These are phyloP conservation scores for Folsomia candida DNA, from an alignment of 2,888 invertebrate species.

Conservation along the genomic window DNA sequence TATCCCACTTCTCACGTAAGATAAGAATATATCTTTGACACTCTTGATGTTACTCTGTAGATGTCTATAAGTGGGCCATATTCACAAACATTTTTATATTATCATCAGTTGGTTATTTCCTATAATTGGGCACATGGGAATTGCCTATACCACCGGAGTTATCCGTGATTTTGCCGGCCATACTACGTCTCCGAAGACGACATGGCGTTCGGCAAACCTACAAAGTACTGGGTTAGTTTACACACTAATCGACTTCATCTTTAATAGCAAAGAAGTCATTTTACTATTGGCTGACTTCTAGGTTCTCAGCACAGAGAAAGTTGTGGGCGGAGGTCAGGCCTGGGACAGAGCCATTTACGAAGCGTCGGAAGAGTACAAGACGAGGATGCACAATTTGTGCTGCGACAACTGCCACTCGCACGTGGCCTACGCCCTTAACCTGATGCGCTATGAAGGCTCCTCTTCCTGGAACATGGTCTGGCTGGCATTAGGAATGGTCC, in stretches of 20 bases:
- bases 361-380: slow-evolving; percentile 91
- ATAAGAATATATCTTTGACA: too few relatives aligned
- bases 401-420: slow-evolving; percentile 99
- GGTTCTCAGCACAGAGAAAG: neutral
- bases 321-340: slow-evolving; percentile 57
- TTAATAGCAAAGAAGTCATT: too few relatives aligned
- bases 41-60: too few relatives aligned
- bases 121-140: slow-evolving; percentile 98
- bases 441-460: slow-evolving; percentile 81
- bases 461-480: slow-evolving; percentile 90
- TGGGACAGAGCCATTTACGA: slow-evolving; percentile 88
- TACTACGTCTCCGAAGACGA: slow-evolving; percentile 89
- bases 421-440: slow-evolving; percentile 85
- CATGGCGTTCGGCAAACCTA: slow-evolving; percentile 86
- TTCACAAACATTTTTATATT: too few relatives aligned
- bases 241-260: neutral
- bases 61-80: too few relatives aligned
- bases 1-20: slow-evolving; percentile 82
- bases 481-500: slow-evolving; percentile 73
- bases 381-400: slow-evolving; percentile 88
- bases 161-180: slow-evolving; percentile 98
- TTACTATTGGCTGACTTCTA: too few relatives aligned
- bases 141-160: slow-evolving; percentile 79
- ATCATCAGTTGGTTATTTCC: slow-evolving; percentile 88
- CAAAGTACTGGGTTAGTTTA: slow-evolving; percentile 72